Conservation (phyloP, 2,888 invertebrate genomes). For the Drosophila mimica region DNA sequence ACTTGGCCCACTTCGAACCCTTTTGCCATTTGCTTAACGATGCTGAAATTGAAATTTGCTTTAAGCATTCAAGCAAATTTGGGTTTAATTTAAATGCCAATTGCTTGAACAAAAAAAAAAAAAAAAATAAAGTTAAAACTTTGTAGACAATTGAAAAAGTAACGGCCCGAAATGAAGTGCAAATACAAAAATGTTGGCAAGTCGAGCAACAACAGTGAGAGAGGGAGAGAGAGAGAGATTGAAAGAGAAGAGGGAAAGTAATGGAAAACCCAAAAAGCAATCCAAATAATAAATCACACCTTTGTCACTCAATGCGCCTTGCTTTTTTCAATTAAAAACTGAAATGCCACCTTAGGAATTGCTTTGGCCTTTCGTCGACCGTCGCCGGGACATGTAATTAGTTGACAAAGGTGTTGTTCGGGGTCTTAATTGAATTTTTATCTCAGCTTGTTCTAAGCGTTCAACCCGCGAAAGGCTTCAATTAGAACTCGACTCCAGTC, state of each 20-base stretch:
- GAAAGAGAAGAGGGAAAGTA: neutral
- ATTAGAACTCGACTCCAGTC: constrained; percentile 29
- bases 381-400: constrained; percentile 69
- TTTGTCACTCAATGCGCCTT: constrained; percentile 71
- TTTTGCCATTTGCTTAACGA: constrained; percentile 42
- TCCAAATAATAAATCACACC: constrained; percentile 77
- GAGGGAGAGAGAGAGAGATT: neutral
- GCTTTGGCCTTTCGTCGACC: constrained; percentile 68
- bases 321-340: constrained; percentile 71
- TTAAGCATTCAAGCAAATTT: constrained; percentile 51
- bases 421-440: constrained; percentile 76
- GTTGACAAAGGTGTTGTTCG: constrained; percentile 75
- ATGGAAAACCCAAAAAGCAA: constrained; percentile 52
- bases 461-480: constrained; percentile 36
- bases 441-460: constrained; percentile 55
- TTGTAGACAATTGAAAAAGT: constrained; percentile 59
- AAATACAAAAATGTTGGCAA: constrained; percentile 40
- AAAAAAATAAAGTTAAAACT: constrained; percentile 36
- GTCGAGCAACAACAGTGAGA: constrained; percentile 12
- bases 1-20: constrained; percentile 29
- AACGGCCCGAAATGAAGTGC: constrained; percentile 54
- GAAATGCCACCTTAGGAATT: constrained; percentile 59
- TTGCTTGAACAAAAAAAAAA: constrained; percentile 20
- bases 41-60: constrained; percentile 38
- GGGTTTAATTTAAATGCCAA: constrained; percentile 61